Percentiles rank a stretch among this genome's conserved stretches.
Evolutionary conservation across 2,888 invertebrate genomes (phyloP).

Genomic region (Allacma fusca): DNA sequence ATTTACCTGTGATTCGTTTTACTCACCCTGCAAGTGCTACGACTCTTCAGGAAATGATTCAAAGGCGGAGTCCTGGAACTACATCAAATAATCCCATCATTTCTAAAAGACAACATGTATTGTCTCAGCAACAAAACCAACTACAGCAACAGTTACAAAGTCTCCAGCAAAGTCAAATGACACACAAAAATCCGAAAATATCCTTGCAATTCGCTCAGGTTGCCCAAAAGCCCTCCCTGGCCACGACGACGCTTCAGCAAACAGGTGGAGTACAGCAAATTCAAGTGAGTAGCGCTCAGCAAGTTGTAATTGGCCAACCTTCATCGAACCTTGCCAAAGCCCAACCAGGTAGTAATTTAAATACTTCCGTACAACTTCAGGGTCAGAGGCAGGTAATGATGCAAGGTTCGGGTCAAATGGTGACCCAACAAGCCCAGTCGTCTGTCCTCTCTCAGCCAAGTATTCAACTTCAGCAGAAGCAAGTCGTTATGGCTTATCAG

Average conservation of each 20-base stretch:
- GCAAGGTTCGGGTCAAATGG: neutral
- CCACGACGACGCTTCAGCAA: neutral
- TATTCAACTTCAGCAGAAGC: conserved; percentile 25
- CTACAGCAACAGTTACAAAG: conserved; percentile 46
- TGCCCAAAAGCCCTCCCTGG: neutral
- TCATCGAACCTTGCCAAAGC: conserved; percentile 31
- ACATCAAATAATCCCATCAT: neutral
- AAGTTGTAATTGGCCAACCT: conserved; percentile 45
- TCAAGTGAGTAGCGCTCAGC: conserved; percentile 32
- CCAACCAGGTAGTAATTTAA: conserved; percentile 40
- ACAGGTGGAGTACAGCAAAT: conserved; percentile 1
- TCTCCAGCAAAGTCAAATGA: conserved; percentile 44
- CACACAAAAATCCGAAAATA: conserved; percentile 34
- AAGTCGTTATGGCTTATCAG: conserved; percentile 47
- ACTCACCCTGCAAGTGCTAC: conserved; percentile 14
- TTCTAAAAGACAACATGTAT: conserved; percentile 35
- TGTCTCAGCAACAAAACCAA: conserved; percentile 42
- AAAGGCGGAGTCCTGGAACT: neutral
- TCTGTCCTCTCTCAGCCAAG: neutral
- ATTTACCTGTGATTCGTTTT: conserved; percentile 4
- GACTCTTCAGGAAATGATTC: conserved; percentile 36
- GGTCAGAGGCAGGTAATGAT: neutral
- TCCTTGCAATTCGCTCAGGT: conserved; percentile 30
- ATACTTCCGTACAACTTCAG: neutral
- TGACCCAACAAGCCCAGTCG: neutral